Conservation (phyloP, 2,888 invertebrate genomes). For the Cistogaster globosa region DNA sequence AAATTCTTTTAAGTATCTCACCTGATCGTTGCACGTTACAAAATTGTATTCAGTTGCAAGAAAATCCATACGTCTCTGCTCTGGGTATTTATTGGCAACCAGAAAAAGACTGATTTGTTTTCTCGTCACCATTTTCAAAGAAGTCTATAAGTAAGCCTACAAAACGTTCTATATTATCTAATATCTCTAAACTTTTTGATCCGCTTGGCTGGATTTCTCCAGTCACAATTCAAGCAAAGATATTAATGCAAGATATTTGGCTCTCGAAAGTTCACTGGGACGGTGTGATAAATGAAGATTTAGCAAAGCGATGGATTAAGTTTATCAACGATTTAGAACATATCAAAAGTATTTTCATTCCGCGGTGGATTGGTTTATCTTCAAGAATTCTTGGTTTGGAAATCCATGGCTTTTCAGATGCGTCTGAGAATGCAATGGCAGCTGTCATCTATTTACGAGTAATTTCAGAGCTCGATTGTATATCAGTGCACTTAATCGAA, state of each 20-base stretch:
- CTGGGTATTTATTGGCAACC: too few relatives aligned
- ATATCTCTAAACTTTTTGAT: constrained; percentile 22
- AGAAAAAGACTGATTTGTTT: not conserved
- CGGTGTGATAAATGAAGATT: too few relatives aligned
- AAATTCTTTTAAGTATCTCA: too few relatives aligned
- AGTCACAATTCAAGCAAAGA: constrained; percentile 27
- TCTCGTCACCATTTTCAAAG: not conserved
- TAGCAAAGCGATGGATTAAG: not conserved
- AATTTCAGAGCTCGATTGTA: constrained; percentile 15
- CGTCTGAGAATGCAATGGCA: constrained; percentile 38
- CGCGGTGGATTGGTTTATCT: constrained; percentile 22
- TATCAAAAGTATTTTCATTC: constrained; percentile 22
- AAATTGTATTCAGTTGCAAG: too few relatives aligned
- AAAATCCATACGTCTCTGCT: not conserved
- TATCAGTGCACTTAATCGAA: constrained; percentile 12
- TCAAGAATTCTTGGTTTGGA: constrained; percentile 27
- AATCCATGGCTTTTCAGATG: constrained; percentile 35
- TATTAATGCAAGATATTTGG: constrained; percentile 15
- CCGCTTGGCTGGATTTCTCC: constrained; percentile 43
- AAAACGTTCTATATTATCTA: constrained; percentile 26
- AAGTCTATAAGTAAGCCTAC: not conserved
- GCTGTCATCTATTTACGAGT: constrained; percentile 30
- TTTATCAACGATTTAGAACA: constrained; percentile 20
- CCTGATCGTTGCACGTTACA: too few relatives aligned
- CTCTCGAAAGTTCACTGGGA: too few relatives aligned